Conservation (phyloP, 2,888 invertebrate genomes). For the Papilio protenor region DNA sequence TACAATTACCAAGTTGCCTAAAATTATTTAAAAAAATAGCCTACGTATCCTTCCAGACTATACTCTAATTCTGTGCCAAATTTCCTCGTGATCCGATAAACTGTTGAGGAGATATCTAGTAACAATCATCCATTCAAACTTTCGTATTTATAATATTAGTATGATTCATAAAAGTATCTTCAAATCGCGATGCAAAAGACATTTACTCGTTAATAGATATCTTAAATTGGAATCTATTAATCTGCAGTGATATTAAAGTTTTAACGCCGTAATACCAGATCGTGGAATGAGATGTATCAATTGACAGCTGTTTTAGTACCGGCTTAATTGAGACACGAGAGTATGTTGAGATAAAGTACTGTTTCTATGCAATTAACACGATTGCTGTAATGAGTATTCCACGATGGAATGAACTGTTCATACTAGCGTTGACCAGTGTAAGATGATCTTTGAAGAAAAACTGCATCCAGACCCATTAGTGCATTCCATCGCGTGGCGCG, state of each 20-base stretch:
- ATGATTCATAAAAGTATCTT: not conserved
- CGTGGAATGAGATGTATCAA: conserved; percentile 9
- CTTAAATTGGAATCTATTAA: not conserved
- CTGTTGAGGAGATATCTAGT: too few species aligned
- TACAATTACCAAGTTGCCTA: too few species aligned
- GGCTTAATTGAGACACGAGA: conserved; percentile 20
- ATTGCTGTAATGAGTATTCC: conserved; percentile 30
- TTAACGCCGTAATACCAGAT: not conserved
- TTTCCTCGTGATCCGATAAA: too few species aligned
- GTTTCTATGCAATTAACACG: conserved; percentile 27
- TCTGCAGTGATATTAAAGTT: not conserved
- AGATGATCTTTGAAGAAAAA: conserved; percentile 23
- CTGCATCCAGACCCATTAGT: conserved; percentile 27
- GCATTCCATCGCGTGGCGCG: conserved; percentile 39
- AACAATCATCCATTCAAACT: too few species aligned
- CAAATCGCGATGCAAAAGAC: not conserved
- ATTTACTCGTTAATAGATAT: not conserved
- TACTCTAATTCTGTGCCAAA: too few species aligned
- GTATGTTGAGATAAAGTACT: conserved; percentile 9
- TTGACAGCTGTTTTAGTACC: not conserved
- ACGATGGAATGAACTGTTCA: conserved; percentile 30
- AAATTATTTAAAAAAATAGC: not conserved
- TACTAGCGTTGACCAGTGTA: conserved; percentile 5
- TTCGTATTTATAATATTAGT: too few species aligned
- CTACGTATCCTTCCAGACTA: too few species aligned